These are phyloP conservation scores for Melikaiella ostensackeni DNA, from an alignment of 2,888 invertebrate species.

Conservation along the genomic window DNA sequence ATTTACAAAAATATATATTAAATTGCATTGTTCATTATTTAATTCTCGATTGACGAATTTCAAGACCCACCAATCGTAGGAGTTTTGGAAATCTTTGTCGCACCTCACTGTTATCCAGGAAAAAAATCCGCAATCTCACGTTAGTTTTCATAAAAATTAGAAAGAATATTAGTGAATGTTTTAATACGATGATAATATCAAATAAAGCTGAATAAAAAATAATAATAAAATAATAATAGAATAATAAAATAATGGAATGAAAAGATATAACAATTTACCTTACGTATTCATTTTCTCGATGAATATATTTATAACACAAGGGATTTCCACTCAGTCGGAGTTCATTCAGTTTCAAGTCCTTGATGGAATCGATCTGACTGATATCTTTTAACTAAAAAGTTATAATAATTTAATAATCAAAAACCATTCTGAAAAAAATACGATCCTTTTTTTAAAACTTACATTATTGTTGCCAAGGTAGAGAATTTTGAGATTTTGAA, in stretches of 20 bases:
- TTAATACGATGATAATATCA: no score
- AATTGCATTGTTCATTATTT: neutral
- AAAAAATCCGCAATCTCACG: slow-evolving; percentile 63
- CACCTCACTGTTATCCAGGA: slow-evolving; percentile 85
- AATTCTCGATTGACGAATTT: neutral
- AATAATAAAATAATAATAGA: no score
- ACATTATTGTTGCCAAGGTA: slow-evolving; percentile 91
- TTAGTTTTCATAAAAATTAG: slow-evolving; percentile 55
- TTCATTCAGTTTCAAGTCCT: slow-evolving; percentile 86
- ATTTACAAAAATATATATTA: neutral
- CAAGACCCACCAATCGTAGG: slow-evolving; percentile 87
- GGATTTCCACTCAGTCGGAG: slow-evolving; percentile 90
- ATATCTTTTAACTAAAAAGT: slow-evolving; percentile 83
- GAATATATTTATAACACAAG: slow-evolving; percentile 86
- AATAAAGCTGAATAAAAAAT: no score
- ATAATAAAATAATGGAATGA: no score
- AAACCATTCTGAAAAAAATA: no score
- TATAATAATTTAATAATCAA: no score
- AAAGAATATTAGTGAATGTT: neutral
- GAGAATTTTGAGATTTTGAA: slow-evolving; percentile 87
- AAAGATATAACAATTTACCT: slow-evolving; percentile 82
- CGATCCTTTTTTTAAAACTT: slow-evolving; percentile 67
- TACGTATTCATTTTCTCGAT: slow-evolving; percentile 85
- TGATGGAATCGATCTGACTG: slow-evolving; percentile 83
- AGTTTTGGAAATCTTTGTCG: slow-evolving; percentile 93